Percentiles rank a stretch among this genome's conserved stretches.
phyloP scores from a whole-genome alignment of 2,113 vertebrate species.

The Neolamprologus caudopunctatus region DNA sequence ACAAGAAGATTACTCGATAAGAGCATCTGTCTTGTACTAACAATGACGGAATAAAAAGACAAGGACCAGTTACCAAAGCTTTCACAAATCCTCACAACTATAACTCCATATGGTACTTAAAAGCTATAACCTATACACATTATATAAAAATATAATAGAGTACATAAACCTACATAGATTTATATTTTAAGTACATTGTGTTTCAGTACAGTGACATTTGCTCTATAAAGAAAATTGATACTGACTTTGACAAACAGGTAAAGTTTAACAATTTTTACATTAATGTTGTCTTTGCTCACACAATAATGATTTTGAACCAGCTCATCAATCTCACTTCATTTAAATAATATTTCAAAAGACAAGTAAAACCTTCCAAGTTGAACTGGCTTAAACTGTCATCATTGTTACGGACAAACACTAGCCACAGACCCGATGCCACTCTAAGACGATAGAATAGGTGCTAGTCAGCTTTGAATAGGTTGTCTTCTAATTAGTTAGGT shows the following conservation, averaged over 20 bases:
- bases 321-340: accelerated
- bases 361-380: background rate
- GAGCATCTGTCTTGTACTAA: too few species aligned
- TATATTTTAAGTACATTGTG: background rate
- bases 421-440: background rate
- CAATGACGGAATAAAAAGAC: background rate
- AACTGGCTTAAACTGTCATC: background rate
- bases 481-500: background rate
- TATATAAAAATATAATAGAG: background rate
- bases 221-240: background rate
- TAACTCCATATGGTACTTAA: background rate
- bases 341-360: background rate
- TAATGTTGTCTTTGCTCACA: background rate
- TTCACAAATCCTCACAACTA: background rate
- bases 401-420: background rate
- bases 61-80: background rate
- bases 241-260: background rate
- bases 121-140: background rate
- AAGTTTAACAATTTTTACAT: accelerated
- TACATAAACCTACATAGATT: background rate
- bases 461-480: background rate
- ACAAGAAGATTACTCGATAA: too few species aligned
- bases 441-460: background rate
- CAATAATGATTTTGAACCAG: accelerated
- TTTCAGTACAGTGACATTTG: background rate